Evolutionary conservation across 1,140 invertebrate species (phyloP).

Genomic region (Eriocheir sinensis): DNA sequence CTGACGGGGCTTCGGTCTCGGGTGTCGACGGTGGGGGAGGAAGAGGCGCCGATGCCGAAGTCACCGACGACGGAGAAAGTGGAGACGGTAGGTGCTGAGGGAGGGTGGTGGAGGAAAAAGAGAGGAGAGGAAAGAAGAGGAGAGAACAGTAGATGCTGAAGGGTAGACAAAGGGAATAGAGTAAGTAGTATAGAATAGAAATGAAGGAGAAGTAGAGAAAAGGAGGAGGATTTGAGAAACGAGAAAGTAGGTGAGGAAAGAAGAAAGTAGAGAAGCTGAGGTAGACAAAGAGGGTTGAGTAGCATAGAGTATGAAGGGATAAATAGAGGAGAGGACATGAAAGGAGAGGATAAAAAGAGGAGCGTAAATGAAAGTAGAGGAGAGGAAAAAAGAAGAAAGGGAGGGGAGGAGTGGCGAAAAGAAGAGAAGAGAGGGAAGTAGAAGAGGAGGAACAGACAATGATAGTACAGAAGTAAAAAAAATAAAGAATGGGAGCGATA

Average conservation of each 20-base stretch:
- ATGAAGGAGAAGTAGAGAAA: neutral
- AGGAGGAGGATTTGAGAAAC: too few species aligned
- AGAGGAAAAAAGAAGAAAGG: too few species aligned
- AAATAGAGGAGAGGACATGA: too few species aligned
- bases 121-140: neutral
- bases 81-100: constrained; percentile 67
- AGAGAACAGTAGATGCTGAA: neutral
- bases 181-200: neutral
- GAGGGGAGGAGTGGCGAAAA: neutral
- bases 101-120: neutral
- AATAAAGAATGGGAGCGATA: neutral
- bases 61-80: constrained; percentile 74
- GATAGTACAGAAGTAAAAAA: neutral
- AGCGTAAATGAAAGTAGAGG: too few species aligned
- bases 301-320: too few species aligned
- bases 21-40: constrained; percentile 65
- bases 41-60: constrained; percentile 74
- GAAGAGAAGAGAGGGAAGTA: neutral
- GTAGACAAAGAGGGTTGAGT: too few species aligned
- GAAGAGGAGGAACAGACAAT: neutral
- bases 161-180: too few species aligned
- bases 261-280: neutral
- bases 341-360: too few species aligned
- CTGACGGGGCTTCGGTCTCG: constrained; percentile 71
- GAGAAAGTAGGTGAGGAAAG: neutral